A percentile compares a stretch with the other conserved stretches of the same genome.
phyloP scores from a whole-genome alignment of 2,113 vertebrate genomes.

The rat (Rattus norvegicus) region GRCr8 NC_086023.1:10101001-10101500 shows the following conservation, averaged over 20 bases:
- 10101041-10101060: neutral
- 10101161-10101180: neutral
- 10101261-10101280: neutral
- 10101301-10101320: neutral
- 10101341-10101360: neutral
- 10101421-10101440: neutral
- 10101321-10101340: neutral
- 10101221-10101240: neutral
- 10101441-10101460: neutral
- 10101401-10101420: neutral
- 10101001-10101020: neutral
- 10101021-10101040: neutral
- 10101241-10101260: neutral
- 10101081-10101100: neutral
- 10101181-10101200: neutral
- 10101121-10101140: neutral
- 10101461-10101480: neutral
- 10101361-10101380: neutral
- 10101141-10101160: neutral
- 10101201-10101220: neutral
- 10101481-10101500: neutral
- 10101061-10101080: no score
- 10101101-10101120: neutral
- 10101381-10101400: neutral
- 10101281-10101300: neutral